These are phyloP conservation scores for Decapterus maruadsi DNA, from an alignment of 2,797 vertebrate species.

Conservation along the genomic window DNA sequence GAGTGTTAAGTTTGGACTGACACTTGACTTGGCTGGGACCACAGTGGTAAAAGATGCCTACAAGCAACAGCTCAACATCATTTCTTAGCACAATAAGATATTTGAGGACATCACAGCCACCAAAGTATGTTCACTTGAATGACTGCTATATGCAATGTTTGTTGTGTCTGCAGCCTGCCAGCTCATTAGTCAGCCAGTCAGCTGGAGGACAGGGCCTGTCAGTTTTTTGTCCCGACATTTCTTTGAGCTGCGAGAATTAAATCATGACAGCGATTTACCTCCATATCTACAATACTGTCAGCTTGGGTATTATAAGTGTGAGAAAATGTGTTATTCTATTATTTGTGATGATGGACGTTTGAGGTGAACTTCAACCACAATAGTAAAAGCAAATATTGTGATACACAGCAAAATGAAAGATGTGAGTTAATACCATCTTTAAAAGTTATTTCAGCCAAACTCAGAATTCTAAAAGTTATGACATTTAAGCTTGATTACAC, in stretches of 20 bases:
- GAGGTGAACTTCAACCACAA: background rate
- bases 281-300: conserved; percentile 25
- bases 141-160: conserved; percentile 34
- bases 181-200: conserved; percentile 67
- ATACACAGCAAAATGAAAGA: background rate
- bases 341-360: background rate
- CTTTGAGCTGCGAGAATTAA: conserved; percentile 43
- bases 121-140: conserved; percentile 34
- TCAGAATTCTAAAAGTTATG: too few species aligned
- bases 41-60: conserved; percentile 17
- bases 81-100: conserved; percentile 31
- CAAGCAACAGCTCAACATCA: conserved; percentile 30
- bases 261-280: conserved; percentile 40
- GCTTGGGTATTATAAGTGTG: conserved; percentile 7
- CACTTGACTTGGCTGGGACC: conserved; percentile 39
- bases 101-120: conserved; percentile 33
- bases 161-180: conserved; percentile 51
- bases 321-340: conserved; percentile 4
- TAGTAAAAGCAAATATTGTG: background rate
- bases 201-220: conserved; percentile 46
- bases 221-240: conserved; percentile 35
- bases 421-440: background rate
- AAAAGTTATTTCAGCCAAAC: background rate
- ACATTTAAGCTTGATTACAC: too few species aligned
- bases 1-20: conserved; percentile 32